Evolutionary conservation across 2,797 vertebrate genomes (phyloP).

Genomic region (Kryptopterus vitreolus): DNA sequence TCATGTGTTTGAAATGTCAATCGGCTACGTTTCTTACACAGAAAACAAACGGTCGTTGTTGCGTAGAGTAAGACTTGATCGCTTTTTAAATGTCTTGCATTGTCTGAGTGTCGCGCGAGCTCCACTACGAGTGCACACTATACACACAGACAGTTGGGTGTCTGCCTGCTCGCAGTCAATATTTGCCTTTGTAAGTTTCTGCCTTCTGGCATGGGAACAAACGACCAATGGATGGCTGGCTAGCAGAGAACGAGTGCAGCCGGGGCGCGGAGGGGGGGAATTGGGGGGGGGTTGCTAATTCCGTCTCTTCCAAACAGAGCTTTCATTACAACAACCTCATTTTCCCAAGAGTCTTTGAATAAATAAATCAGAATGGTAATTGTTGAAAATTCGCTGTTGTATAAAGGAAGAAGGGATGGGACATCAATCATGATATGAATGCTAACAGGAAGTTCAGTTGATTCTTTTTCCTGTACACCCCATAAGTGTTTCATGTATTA

Average conservation of each 20-base stretch:
- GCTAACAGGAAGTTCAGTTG: not conserved
- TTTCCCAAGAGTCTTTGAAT: not conserved
- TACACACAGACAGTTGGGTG: conserved; percentile 45
- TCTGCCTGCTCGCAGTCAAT: conserved; percentile 63
- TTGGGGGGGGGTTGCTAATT: too few relatives aligned
- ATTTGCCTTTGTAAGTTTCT: conserved; percentile 65
- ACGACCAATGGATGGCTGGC: conserved; percentile 48
- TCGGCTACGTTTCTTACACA: not conserved
- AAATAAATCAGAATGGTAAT: not conserved
- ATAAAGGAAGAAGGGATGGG: not conserved
- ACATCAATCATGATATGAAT: not conserved
- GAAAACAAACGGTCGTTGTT: not conserved
- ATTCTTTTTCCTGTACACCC: not conserved
- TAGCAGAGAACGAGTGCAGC: conserved; percentile 9
- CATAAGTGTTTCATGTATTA: not conserved
- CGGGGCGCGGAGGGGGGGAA: conserved; percentile 10
- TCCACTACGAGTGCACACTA: conserved; percentile 54
- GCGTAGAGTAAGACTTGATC: not conserved
- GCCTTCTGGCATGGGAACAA: conserved; percentile 58
- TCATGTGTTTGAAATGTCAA: too few relatives aligned
- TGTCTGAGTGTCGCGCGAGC: conserved; percentile 32
- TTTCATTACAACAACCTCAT: not conserved
- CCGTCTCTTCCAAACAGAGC: not conserved
- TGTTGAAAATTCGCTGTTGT: not conserved
- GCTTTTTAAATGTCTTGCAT: conserved; percentile 32